Evolutionary conservation across 30 jellyfish, hydroid and myxozoan species (phyloP), one percentile per base, ranked within the genome.

Genomic region (Aurelia coerulea): DNA sequence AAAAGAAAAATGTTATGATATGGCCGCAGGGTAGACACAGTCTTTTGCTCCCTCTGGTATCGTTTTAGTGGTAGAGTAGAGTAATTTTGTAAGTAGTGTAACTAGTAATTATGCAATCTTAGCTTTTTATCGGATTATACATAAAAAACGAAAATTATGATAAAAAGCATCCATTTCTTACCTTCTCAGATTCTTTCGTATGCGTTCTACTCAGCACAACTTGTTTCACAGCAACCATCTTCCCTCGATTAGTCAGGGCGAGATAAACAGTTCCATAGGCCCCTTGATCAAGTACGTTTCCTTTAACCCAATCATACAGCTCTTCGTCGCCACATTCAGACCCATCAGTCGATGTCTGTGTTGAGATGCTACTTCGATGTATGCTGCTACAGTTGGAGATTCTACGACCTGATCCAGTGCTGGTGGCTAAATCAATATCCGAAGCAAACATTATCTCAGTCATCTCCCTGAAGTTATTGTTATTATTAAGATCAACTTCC

Each of bases 181-280:
- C 98, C 91, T 82, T 88, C 59, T 78, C 97, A 15, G 95, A 89
- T 72, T 77, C 84, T 15, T 51, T 62, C 14, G 81, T 62, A 50
- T 84, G 77, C 34, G 83, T 29, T 33, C 76, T 73, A 67, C 54
- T 73, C 31, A 92, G 81, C 39, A 76, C 90, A 13, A 93, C 97
- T 84, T 93, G 96, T 73, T 93, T 93, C 54, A 93, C 98, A 68
- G 98, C 98, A 2, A 93, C 88, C 86, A 93, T 64, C 71, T 84
- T 90, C 50, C 96, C 98, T 42, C 87, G 76, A 79, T 60, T 68
- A 10, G 98, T 87, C 86, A 93, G 65, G 31, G 90, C 98, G 52
- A 49, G 94, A 78, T 93, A 93, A 10, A 93, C 98, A 19, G 81
- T 62, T 7, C 98, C 96, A 56, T 80, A 76, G 5, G 96, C 96